These are phyloP conservation scores for Telmatochromis sp. DNA, from an alignment of 2,113 vertebrate species.

Conservation along the genomic window DNA sequence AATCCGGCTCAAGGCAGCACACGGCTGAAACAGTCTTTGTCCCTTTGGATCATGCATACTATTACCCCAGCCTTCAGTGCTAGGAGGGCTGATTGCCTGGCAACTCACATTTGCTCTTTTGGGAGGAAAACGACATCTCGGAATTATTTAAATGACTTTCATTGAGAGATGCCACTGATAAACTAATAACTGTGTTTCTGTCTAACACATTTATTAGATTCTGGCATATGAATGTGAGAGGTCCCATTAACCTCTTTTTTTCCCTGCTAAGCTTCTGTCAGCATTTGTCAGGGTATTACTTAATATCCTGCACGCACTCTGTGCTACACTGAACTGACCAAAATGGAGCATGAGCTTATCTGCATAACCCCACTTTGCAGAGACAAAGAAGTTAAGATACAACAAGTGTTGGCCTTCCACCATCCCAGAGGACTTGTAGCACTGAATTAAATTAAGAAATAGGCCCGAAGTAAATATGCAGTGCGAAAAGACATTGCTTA, in stretches of 20 bases:
- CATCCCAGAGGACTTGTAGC: neutral
- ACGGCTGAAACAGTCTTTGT: slow-evolving; percentile 26
- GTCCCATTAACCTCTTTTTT: slow-evolving; percentile 7
- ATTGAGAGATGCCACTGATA: slow-evolving; percentile 24
- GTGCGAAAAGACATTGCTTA: neutral
- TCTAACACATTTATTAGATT: slow-evolving; percentile 3
- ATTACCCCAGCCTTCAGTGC: slow-evolving; percentile 7
- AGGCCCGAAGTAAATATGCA: slow-evolving; percentile 13
- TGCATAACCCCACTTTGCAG: slow-evolving; percentile 20
- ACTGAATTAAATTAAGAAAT: neutral
- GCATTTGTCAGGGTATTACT: neutral
- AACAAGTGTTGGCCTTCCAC: slow-evolving; percentile 5
- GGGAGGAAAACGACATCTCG: neutral
- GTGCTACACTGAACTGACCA: neutral
- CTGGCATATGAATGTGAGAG: neutral
- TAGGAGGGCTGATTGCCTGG: slow-evolving; percentile 25
- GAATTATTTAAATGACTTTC: slow-evolving; percentile 42
- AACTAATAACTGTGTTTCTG: slow-evolving; percentile 19
- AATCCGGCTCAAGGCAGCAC: slow-evolving; percentile 5
- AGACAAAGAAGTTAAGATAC: neutral
- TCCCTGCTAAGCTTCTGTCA: neutral
- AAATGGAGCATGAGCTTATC: slow-evolving; percentile 20
- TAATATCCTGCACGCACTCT: neutral
- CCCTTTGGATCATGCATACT: slow-evolving; percentile 10
- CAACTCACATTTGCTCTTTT: neutral